Evolutionary conservation across 2,888 invertebrate genomes (phyloP).

Genomic region (Erebia palarica): DNA sequence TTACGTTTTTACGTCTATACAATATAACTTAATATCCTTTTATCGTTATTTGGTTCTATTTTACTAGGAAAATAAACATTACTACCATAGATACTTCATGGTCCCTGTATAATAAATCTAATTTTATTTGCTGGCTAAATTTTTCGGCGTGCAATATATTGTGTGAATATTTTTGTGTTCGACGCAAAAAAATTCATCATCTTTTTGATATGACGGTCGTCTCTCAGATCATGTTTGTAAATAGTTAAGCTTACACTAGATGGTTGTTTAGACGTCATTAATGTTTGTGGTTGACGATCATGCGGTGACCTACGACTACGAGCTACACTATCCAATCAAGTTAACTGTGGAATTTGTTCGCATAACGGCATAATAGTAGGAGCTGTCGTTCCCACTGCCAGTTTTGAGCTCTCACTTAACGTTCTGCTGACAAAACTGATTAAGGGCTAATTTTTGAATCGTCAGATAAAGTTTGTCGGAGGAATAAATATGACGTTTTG

Average conservation of each 20-base stretch:
- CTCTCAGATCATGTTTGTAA: constrained; percentile 63
- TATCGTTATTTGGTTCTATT: constrained; percentile 10
- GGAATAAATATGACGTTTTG: no score
- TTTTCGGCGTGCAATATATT: constrained; percentile 11
- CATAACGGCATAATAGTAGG: background rate
- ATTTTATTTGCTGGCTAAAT: background rate
- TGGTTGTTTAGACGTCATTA: constrained; percentile 51
- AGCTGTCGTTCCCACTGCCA: background rate
- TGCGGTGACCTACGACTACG: constrained; percentile 6
- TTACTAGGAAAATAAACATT: background rate
- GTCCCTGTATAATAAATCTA: background rate
- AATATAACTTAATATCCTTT: background rate
- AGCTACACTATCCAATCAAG: background rate
- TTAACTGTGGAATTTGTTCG: background rate
- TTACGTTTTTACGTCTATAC: background rate
- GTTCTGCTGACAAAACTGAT: no score
- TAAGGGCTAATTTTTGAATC: no score
- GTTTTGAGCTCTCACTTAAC: no score
- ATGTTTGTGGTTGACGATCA: constrained; percentile 40
- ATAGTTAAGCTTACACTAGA: constrained; percentile 77
- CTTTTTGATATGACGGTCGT: constrained; percentile 14
- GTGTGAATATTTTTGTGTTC: constrained; percentile 2
- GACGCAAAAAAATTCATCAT: background rate
- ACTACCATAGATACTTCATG: background rate
- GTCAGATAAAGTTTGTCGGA: no score